Percentiles rank a stretch among this genome's conserved stretches.
Evolutionary conservation across 2,113 vertebrate genomes (phyloP).

Genomic region (Vimba vimba): DNA sequence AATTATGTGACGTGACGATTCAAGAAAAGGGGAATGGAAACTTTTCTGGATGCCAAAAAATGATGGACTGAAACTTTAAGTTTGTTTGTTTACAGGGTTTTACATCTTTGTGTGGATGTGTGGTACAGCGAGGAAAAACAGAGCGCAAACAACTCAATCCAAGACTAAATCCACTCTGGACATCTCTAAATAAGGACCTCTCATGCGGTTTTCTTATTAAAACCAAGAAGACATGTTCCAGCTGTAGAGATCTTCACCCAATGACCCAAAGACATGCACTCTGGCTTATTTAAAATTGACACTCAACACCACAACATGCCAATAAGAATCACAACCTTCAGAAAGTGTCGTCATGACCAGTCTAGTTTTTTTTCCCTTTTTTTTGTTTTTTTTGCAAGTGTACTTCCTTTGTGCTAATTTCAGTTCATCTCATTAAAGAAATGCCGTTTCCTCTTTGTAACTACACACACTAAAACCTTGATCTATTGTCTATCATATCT

Average conservation of each 20-base stretch:
- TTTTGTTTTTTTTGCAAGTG: not conserved
- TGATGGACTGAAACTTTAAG: not conserved
- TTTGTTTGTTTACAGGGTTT: constrained; percentile 64
- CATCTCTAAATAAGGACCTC: not conserved
- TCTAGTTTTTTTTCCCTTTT: rapidly evolving
- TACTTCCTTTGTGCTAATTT: not conserved
- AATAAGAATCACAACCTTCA: not conserved
- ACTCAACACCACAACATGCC: not conserved
- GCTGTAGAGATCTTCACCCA: not conserved
- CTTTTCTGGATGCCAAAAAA: not conserved
- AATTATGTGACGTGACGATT: not conserved
- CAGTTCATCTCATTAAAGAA: not conserved
- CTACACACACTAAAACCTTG: not conserved
- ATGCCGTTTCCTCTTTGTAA: not conserved
- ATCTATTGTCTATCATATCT: not conserved
- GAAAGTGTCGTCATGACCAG: not conserved
- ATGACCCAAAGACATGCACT: not conserved
- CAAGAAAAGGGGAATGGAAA: not conserved
- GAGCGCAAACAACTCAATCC: constrained; percentile 14
- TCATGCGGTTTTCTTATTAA: not conserved
- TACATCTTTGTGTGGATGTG: constrained; percentile 74
- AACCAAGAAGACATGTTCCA: constrained; percentile 1
- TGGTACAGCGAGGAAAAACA: constrained; percentile 56
- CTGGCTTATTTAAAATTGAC: not conserved
- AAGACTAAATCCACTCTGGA: constrained; percentile 22